A percentile compares a stretch with the other conserved stretches of the same genome.
These are phyloP conservation scores for Trachelus troglodyta DNA, from an alignment of 2,888 invertebrate genomes.

Conservation along the genomic window DNA sequence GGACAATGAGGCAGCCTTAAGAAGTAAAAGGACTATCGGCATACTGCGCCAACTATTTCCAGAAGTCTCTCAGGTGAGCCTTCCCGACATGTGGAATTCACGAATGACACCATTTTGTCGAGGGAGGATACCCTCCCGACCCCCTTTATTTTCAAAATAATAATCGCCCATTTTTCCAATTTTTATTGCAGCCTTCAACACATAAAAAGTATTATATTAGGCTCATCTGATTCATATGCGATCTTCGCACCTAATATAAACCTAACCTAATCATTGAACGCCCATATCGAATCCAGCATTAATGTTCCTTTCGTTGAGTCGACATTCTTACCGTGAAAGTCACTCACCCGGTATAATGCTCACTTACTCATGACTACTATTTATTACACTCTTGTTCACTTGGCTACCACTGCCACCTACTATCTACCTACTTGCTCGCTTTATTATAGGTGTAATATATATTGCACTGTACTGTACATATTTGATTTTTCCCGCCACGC, in stretches of 20 bases:
- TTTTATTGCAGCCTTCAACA: background rate
- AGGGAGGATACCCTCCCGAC: background rate
- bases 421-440: background rate
- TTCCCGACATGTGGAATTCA: background rate
- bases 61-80: conserved; percentile 77
- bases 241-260: background rate
- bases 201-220: background rate
- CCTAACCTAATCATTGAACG: background rate
- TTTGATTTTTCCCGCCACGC: conserved; percentile 27
- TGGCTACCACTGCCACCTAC: background rate
- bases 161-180: background rate
- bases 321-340: conserved; percentile 57
- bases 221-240: background rate
- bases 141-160: background rate
- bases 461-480: background rate
- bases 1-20: conserved; percentile 74
- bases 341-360: conserved; percentile 35
- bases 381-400: conserved; percentile 13
- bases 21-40: conserved; percentile 83
- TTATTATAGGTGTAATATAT: background rate
- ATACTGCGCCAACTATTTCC: conserved; percentile 81
- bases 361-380: conserved; percentile 13
- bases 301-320: conserved; percentile 5
- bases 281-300: background rate
- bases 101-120: background rate